phyloP scores from a whole-genome alignment of 2,888 invertebrate genomes.

The Rutpela maculata region DNA sequence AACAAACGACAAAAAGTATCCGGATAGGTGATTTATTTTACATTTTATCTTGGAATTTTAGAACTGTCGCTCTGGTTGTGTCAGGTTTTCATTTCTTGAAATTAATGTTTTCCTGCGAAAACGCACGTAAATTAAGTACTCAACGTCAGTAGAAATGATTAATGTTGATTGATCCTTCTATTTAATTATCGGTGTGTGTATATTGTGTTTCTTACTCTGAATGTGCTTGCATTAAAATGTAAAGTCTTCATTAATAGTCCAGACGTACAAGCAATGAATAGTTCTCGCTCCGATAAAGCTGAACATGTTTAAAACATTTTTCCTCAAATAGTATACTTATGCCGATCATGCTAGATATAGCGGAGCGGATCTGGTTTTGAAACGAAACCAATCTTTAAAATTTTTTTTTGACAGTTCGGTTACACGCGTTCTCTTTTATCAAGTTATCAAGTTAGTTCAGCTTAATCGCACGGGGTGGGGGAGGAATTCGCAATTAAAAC shows the following conservation, averaged over 20 bases:
- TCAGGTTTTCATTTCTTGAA: slow-evolving; percentile 22
- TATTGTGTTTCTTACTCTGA: slow-evolving; percentile 11
- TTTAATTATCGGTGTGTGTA: slow-evolving; percentile 21
- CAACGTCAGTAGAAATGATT: slow-evolving; percentile 32
- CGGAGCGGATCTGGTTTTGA: too few species aligned
- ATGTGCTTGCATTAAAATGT: not conserved
- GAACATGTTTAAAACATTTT: too few species aligned
- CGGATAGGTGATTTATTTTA: not conserved
- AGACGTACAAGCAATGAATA: too few species aligned
- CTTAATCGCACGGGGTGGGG: too few species aligned
- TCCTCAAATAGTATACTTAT: too few species aligned
- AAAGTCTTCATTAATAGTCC: not conserved
- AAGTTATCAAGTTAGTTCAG: too few species aligned
- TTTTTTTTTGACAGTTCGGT: too few species aligned
- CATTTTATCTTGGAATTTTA: not conserved
- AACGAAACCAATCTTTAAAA: too few species aligned
- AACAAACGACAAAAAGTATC: not conserved
- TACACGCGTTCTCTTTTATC: too few species aligned
- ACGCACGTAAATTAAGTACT: slow-evolving; percentile 38
- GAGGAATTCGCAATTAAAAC: too few species aligned
- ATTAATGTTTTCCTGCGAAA: slow-evolving; percentile 38
- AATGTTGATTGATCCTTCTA: slow-evolving; percentile 32
- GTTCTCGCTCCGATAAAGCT: too few species aligned
- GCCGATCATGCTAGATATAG: too few species aligned
- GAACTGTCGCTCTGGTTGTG: slow-evolving; percentile 8